Evolutionary conservation across 2,797 vertebrate genomes (phyloP), one percentile per base, ranked within the genome.

Genomic region (Antennarius maculatus): DNA sequence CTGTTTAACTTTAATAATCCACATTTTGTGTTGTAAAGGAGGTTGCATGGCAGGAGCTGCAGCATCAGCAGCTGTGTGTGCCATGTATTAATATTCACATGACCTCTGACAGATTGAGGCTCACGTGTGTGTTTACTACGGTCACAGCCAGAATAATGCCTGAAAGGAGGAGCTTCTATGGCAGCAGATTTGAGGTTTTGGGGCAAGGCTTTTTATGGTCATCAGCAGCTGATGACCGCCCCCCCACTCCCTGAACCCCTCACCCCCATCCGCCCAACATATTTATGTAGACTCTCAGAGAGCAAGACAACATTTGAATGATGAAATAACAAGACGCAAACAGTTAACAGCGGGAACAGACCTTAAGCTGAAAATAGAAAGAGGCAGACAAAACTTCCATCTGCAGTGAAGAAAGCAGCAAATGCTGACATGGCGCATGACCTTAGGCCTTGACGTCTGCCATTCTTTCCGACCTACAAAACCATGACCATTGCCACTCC

Each of bases 51-150:
- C 12, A 74, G 55, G 42, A 56, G 63, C 43, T 69, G 34, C 66
- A 74, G 56, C 27, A 29, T 46, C 63, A 77, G 82, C 61, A 67
- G 73, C 69, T 74, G 71, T 56, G 45, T 79, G 76, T 77, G 80
- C 79, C 64, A 51, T 64, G 45, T 61, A 76, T 89, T 80, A 82
- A 84, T 89, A 89, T 89, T 86, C 77, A 88, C 86, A 76, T 51
- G 80, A 88, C 85, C 82, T 69, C 56, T 61, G 27, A 27, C 75
- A 74, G 66, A 69, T 51, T 68, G 74, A 79, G 72, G 76, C 71
- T 84, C 37, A 62, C 64, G 69, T 53, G 61, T 61, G 59, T 74
- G 50, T 80, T 81, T 80, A 74, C 85, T 80, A 60, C 69, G 66
- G 69, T 51, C 12, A 3, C 67, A 71, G 66, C 62, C 51, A 29